Percentiles rank a stretch among this genome's conserved stretches.
These are phyloP conservation scores for Acholoe squamosa DNA, from an alignment of 2,888 invertebrate genomes.

Conservation along the genomic window DNA sequence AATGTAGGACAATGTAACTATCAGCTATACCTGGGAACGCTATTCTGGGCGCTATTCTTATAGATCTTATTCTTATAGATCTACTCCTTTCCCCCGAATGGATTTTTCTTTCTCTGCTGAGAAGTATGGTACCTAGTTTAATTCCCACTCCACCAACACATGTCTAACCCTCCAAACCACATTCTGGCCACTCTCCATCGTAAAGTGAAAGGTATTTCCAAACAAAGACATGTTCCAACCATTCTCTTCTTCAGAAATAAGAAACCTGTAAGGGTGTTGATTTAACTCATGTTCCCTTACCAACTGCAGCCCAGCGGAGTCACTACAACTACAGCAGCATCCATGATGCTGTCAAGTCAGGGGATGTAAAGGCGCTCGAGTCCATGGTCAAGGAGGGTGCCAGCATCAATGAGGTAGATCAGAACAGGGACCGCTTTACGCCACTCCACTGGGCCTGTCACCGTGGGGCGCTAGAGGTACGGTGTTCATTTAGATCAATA, in stretches of 20 bases:
- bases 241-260: neutral
- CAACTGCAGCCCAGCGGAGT: neutral
- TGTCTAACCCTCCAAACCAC: too few relatives aligned
- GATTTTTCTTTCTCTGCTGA: too few relatives aligned
- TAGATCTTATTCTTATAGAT: too few relatives aligned
- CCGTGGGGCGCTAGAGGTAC: slow-evolving; percentile 82
- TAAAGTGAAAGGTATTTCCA: neutral
- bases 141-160: too few relatives aligned
- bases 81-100: too few relatives aligned
- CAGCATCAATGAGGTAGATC: slow-evolving; percentile 83
- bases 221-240: neutral
- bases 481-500: too few relatives aligned
- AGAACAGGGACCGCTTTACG: slow-evolving; percentile 81
- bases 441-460: slow-evolving; percentile 83
- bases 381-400: slow-evolving; percentile 82
- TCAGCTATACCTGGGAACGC: too few relatives aligned
- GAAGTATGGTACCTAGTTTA: too few relatives aligned
- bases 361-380: slow-evolving; percentile 81
- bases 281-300: neutral
- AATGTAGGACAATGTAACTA: too few relatives aligned
- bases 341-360: slow-evolving; percentile 75
- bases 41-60: too few relatives aligned
- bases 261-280: neutral
- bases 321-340: slow-evolving; percentile 68
- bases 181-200: neutral